Conservation (phyloP, 2,797 vertebrate genomes). For the Pipistrellus kuhlii region DNA sequence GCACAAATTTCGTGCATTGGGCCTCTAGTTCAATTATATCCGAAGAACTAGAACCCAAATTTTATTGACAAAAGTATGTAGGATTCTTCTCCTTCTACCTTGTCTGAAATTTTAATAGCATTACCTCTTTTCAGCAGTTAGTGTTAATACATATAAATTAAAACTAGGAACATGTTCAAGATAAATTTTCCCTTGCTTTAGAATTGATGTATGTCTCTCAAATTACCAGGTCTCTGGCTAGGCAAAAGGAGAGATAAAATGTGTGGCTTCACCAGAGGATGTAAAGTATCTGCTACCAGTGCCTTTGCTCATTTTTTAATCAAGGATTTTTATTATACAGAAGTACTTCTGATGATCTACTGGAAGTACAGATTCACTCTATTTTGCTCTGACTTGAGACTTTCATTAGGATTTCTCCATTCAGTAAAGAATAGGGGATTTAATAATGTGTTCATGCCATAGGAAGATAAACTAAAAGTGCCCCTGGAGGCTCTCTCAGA, state of each 20-base stretch:
- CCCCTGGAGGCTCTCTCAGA: background rate
- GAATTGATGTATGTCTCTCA: background rate
- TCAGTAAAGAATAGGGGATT: slow-evolving; percentile 33
- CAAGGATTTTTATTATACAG: background rate
- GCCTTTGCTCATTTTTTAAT: background rate
- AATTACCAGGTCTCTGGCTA: background rate
- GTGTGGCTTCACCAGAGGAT: background rate
- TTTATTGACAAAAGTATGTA: background rate
- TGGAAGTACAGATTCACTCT: background rate
- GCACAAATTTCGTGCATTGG: too few species aligned
- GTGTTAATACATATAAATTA: background rate
- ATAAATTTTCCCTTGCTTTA: background rate
- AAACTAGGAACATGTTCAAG: background rate
- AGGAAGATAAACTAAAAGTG: background rate
- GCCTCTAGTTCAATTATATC: background rate
- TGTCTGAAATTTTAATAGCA: background rate
- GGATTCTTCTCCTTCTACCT: background rate
- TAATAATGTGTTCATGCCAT: background rate
- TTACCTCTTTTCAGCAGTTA: background rate
- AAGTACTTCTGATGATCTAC: background rate
- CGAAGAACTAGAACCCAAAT: background rate
- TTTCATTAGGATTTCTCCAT: background rate
- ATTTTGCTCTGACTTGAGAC: background rate
- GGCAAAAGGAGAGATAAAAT: background rate
- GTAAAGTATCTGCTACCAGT: background rate